phyloP scores from a whole-genome alignment of 2,113 vertebrate genomes.

The Epinephelus lanceolatus region DNA sequence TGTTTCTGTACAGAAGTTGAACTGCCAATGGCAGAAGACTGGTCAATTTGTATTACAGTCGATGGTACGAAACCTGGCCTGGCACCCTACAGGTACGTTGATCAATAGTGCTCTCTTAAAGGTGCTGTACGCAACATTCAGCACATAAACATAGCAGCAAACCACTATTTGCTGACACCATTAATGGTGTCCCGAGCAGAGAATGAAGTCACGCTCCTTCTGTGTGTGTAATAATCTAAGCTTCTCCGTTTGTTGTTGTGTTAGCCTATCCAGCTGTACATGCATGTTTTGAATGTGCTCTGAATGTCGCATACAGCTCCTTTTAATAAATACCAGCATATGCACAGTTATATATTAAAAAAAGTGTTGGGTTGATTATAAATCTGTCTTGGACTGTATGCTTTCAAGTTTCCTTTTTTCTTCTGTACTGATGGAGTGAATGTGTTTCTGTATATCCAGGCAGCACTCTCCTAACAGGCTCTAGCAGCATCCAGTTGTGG shows the following conservation, averaged over 20 bases:
- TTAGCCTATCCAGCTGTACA: too few relatives aligned
- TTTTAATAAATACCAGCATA: background rate
- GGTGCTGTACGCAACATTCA: background rate
- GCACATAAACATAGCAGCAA: too few relatives aligned
- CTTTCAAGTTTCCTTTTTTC: background rate
- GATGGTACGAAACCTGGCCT: constrained; percentile 91
- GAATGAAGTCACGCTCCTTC: too few relatives aligned
- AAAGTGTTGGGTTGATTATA: background rate
- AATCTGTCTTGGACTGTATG: background rate
- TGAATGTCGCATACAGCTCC: background rate
- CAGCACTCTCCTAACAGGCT: constrained; percentile 92
- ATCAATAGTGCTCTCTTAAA: background rate
- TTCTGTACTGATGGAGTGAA: background rate
- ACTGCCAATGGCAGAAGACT: constrained; percentile 96
- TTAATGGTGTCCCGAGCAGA: too few relatives aligned
- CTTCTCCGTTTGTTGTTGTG: too few relatives aligned
- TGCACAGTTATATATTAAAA: background rate
- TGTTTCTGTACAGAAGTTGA: constrained; percentile 83
- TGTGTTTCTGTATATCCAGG: constrained; percentile 80
- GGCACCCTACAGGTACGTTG: constrained; percentile 93
- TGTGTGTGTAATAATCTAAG: too few relatives aligned
- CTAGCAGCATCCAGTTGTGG: constrained; percentile 93
- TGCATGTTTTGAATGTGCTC: too few relatives aligned
- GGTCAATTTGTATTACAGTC: constrained; percentile 92
- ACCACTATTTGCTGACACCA: too few relatives aligned